phyloP scores from a whole-genome alignment of 2,888 invertebrate genomes.

The Meganola albula region DNA sequence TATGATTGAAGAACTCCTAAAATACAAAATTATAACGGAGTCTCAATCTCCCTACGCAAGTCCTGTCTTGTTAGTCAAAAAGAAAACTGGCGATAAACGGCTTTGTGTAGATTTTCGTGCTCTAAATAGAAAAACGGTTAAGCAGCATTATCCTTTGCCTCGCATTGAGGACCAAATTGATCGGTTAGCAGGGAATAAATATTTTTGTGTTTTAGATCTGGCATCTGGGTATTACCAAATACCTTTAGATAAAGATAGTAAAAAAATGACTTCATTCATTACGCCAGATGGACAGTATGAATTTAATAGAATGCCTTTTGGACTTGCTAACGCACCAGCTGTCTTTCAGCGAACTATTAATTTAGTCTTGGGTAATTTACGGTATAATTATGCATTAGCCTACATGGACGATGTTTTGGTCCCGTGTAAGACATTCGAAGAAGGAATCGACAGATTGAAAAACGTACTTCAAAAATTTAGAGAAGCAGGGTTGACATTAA shows the following conservation, averaged over 20 bases:
- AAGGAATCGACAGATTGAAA: constrained; percentile 2
- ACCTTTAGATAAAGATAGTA: background rate
- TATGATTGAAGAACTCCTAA: constrained; percentile 2
- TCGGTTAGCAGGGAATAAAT: constrained; percentile 1
- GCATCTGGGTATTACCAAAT: constrained; percentile 6
- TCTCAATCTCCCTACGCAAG: constrained; percentile 5
- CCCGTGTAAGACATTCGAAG: constrained; percentile 1
- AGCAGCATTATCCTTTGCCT: constrained; percentile 6
- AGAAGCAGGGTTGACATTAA: background rate
- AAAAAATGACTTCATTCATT: constrained; percentile 7
- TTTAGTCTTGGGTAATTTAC: constrained; percentile 3
- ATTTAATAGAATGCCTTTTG: constrained; percentile 6
- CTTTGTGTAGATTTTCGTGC: constrained; percentile 2
- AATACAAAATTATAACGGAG: background rate
- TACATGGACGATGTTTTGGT: constrained; percentile 7
- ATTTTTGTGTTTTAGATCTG: background rate
- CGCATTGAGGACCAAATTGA: constrained; percentile 5
- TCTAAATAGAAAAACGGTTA: constrained; percentile 1
- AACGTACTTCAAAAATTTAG: constrained; percentile 1
- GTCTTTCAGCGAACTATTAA: constrained; percentile 8
- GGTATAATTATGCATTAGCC: background rate
- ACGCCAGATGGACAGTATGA: constrained; percentile 7
- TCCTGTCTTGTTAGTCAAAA: constrained; percentile 3
- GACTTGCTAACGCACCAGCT: constrained; percentile 3
- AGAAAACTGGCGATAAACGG: background rate